These are phyloP conservation scores for Mesoclemmys tuberculata DNA, from an alignment of 2,113 vertebrate genomes.

Conservation along the genomic window DNA sequence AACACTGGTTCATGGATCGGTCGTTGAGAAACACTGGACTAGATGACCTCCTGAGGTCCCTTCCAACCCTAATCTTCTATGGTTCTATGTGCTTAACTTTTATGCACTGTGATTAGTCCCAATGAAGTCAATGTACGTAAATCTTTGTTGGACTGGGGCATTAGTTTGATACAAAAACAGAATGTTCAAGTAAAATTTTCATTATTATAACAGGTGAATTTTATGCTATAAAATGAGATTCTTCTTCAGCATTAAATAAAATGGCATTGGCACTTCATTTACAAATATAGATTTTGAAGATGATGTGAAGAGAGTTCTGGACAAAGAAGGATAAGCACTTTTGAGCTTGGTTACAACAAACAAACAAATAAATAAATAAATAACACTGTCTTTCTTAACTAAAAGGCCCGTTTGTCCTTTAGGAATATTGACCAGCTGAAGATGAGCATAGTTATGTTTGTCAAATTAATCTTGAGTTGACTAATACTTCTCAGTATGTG, in stretches of 20 bases:
- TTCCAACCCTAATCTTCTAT: no score
- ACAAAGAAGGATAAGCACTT: background rate
- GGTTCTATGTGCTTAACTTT: accelerated
- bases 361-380: background rate
- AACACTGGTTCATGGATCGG: no score
- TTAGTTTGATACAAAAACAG: background rate
- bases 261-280: background rate
- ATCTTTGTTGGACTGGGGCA: background rate
- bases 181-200: background rate
- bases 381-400: background rate
- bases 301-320: background rate
- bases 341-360: background rate
- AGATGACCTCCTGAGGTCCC: no score
- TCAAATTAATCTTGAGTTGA: background rate
- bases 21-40: no score
- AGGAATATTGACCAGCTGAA: background rate
- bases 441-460: background rate
- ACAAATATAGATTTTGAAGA: accelerated
- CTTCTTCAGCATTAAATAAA: conserved; percentile 10
- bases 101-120: accelerated
- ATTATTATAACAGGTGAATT: background rate
- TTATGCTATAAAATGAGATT: background rate
- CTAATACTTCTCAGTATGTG: background rate
- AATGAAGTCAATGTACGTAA: background rate
- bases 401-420: background rate